Percentiles rank a stretch among this genome's conserved stretches.
Conservation (phyloP, 2,113 vertebrate species). For the Sphyrna mokarran region DNA sequence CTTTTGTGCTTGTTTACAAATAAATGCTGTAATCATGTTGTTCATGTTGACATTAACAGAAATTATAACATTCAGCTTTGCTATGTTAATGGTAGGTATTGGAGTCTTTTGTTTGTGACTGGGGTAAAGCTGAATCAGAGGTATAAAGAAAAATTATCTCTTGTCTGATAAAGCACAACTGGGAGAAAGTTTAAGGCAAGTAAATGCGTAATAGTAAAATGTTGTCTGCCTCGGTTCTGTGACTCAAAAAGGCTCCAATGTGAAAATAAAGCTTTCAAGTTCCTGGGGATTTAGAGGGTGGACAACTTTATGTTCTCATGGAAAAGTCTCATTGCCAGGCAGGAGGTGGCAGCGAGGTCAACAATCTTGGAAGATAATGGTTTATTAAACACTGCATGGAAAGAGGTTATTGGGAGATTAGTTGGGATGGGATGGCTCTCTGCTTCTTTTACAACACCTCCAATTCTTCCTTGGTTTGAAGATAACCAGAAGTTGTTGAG, state of each 20-base stretch:
- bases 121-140: background rate
- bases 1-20: constrained; percentile 4
- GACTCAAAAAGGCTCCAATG: background rate
- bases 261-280: background rate
- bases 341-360: too few relatives aligned
- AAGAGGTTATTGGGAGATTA: too few relatives aligned
- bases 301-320: background rate
- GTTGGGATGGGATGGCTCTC: background rate
- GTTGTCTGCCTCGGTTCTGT: background rate
- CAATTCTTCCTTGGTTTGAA: background rate
- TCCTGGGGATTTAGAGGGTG: background rate
- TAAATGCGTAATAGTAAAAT: background rate
- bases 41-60: background rate
- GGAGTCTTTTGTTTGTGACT: background rate
- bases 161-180: background rate
- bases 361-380: too few relatives aligned
- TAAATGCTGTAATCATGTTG: background rate
- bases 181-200: background rate
- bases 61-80: background rate
- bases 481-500: background rate
- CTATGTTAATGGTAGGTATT: background rate
- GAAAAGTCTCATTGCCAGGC: background rate
- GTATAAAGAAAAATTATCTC: background rate
- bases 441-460: background rate
- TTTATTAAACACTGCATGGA: background rate